A percentile compares a stretch with the other conserved stretches of the same genome.
These are phyloP conservation scores for Zaprionus capensis DNA, from an alignment of 1,140 invertebrate species.

Conservation along the genomic window DNA sequence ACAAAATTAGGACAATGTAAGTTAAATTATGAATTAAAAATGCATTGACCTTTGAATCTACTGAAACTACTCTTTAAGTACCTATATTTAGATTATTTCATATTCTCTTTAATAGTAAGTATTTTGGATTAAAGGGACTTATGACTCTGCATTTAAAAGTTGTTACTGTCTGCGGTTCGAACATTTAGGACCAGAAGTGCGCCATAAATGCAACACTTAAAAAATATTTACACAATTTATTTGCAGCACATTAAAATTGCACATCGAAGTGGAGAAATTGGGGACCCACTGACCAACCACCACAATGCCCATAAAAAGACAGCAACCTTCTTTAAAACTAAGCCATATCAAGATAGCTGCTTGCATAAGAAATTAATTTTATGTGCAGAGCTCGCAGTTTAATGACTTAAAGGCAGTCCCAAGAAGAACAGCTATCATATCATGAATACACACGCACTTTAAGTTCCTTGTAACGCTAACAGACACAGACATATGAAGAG, in stretches of 20 bases:
- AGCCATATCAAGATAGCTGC: constrained; percentile 1
- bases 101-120: not conserved
- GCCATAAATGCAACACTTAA: constrained; percentile 56
- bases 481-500: not conserved
- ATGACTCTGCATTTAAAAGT: constrained; percentile 4
- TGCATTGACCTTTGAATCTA: not conserved
- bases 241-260: not conserved
- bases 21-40: not conserved
- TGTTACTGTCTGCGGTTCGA: not conserved
- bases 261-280: not conserved
- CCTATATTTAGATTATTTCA: not conserved
- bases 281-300: not conserved
- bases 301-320: not conserved
- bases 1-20: too few species aligned
- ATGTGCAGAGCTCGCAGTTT: constrained; percentile 58
- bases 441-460: not conserved
- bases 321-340: not conserved
- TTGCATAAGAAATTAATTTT: constrained; percentile 48
- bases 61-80: not conserved
- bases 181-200: constrained; percentile 37
- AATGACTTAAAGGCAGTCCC: constrained; percentile 36
- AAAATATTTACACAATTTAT: constrained; percentile 16
- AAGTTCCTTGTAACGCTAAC: not conserved
- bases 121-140: not conserved
- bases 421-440: not conserved